Conservation (phyloP, 2,797 vertebrate species). For the Otolemur crassicaudatus region DNA sequence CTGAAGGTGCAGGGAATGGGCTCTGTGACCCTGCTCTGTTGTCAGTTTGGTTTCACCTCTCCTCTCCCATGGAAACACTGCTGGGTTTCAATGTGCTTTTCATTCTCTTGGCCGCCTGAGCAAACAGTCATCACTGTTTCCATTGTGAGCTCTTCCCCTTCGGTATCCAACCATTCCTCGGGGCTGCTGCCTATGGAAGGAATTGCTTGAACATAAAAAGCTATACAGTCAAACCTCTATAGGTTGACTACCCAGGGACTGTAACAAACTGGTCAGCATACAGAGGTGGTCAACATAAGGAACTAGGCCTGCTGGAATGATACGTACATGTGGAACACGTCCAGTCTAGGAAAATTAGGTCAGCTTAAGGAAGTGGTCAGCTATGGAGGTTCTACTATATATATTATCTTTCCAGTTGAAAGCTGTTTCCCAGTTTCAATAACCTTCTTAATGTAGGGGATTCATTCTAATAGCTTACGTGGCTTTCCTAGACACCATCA, state of each 20-base stretch:
- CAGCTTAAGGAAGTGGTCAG: too few relatives aligned
- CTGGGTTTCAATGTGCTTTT: slow-evolving; percentile 40
- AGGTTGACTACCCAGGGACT: too few relatives aligned
- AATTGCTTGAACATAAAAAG: background rate
- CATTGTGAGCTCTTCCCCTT: slow-evolving; percentile 2
- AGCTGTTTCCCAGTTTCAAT: background rate
- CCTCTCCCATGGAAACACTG: slow-evolving; percentile 34
- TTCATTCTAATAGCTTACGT: background rate
- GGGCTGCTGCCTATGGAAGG: background rate
- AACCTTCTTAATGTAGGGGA: background rate
- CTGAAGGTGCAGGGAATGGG: slow-evolving; percentile 40
- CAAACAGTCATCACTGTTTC: slow-evolving; percentile 65
- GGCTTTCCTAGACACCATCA: background rate
- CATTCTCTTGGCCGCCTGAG: slow-evolving; percentile 55
- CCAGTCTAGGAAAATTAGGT: too few relatives aligned
- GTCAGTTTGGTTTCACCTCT: background rate
- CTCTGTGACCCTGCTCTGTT: background rate
- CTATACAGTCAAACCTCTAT: too few relatives aligned
- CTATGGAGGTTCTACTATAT: too few relatives aligned
- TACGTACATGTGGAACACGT: too few relatives aligned
- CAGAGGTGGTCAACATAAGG: too few relatives aligned
- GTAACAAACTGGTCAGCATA: too few relatives aligned
- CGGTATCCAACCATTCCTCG: background rate
- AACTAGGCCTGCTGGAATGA: too few relatives aligned
- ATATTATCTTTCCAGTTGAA: background rate